Conservation (phyloP, 2,113 vertebrate species). For the Climacteris rufus region DNA sequence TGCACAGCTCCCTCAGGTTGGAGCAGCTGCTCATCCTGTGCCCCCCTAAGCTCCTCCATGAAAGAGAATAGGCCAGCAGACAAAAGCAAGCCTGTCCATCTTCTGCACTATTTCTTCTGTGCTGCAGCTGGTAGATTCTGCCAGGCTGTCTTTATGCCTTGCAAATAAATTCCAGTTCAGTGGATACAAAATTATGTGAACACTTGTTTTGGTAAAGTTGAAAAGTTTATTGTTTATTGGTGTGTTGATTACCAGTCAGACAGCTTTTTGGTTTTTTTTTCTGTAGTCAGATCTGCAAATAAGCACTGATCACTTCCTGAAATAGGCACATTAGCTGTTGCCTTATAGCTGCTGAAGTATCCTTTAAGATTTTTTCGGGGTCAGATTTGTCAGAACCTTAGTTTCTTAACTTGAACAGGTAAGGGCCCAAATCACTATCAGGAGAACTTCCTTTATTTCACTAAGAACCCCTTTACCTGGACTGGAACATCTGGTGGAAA, state of each 20-base stretch:
- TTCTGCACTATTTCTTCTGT: neutral
- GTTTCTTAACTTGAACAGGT: neutral
- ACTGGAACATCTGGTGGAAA: neutral
- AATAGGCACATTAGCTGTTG: neutral
- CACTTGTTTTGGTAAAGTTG: neutral
- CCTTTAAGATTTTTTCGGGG: neutral
- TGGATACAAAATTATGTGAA: neutral
- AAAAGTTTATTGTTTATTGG: neutral
- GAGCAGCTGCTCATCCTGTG: neutral
- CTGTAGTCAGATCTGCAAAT: neutral
- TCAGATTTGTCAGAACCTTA: neutral
- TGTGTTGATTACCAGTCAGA: neutral
- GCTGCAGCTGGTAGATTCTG: neutral
- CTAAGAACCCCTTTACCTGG: neutral
- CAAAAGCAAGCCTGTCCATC: neutral
- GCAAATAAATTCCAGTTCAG: neutral
- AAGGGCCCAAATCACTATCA: neutral
- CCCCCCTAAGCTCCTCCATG: neutral
- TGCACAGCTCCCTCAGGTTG: neutral
- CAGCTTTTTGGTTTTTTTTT: neutral
- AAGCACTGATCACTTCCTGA: neutral
- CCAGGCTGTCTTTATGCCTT: neutral
- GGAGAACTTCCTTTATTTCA: neutral
- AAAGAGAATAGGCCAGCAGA: neutral
- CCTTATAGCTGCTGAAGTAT: neutral